Conservation (phyloP, 2,113 vertebrate genomes). For the Muscicapa adusta region DNA sequence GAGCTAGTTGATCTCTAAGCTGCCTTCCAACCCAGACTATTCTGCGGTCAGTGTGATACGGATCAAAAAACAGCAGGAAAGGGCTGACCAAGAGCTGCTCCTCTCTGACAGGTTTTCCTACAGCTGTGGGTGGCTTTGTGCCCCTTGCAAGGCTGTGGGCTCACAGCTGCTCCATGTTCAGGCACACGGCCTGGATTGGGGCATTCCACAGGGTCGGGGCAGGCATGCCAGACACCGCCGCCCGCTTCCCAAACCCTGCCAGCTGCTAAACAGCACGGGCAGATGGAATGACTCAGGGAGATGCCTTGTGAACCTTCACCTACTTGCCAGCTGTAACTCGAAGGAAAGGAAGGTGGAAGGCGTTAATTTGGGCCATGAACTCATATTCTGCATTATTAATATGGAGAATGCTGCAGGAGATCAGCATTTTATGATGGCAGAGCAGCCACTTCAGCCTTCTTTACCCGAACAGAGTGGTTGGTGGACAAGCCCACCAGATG, state of each 20-base stretch:
- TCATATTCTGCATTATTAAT: not conserved
- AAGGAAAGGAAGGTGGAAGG: not conserved
- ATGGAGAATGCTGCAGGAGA: not conserved
- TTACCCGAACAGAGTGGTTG: not conserved
- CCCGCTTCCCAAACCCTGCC: not conserved
- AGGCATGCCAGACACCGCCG: not conserved
- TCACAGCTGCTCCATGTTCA: too few species aligned
- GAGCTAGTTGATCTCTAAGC: not conserved
- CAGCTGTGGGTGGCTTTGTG: not conserved
- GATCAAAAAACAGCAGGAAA: not conserved
- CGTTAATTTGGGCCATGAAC: not conserved
- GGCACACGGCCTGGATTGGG: too few species aligned
- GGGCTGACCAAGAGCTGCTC: not conserved
- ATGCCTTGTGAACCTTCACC: conserved; percentile 12
- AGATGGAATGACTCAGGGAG: not conserved
- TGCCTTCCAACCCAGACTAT: not conserved
- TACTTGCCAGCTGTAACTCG: not conserved
- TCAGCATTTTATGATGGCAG: not conserved
- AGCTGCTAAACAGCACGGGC: not conserved
- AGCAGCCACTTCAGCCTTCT: not conserved
- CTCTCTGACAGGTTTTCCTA: not conserved
- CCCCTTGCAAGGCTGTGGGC: not conserved
- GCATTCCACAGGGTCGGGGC: too few species aligned
- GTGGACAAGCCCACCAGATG: not conserved
- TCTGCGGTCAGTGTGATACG: fast-evolving